Evolutionary conservation across 1,140 invertebrate genomes (phyloP).

Genomic region (Cydia amplana): DNA sequence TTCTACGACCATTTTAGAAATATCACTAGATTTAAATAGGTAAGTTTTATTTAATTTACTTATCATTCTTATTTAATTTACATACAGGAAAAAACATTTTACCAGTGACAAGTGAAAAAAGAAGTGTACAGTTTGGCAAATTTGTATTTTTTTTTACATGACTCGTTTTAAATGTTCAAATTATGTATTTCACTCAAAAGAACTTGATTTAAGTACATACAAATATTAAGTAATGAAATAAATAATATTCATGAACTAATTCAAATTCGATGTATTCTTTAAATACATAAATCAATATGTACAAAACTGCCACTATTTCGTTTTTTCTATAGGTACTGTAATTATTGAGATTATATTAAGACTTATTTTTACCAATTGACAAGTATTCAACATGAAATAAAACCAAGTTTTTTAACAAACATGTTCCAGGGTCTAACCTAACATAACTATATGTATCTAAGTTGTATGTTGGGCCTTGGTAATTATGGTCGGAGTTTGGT

Average conservation of each 20-base stretch:
- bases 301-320: neutral
- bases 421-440: no score
- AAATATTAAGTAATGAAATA: neutral
- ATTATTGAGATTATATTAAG: conserved; percentile 9
- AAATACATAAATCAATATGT: neutral
- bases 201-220: no score
- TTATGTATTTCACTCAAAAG: neutral
- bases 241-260: neutral
- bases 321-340: conserved; percentile 3
- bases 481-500: no score
- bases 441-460: neutral
- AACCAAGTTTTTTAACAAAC: neutral
- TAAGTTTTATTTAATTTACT: conserved; percentile 5
- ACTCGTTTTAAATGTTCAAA: no score
- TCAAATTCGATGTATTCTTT: neutral
- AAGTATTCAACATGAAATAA: neutral
- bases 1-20: conserved; percentile 17
- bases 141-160: no score
- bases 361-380: conserved; percentile 2
- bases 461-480: neutral
- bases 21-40: conserved; percentile 16
- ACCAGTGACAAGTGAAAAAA: neutral
- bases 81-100: neutral
- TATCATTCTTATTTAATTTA: neutral
- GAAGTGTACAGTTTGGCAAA: neutral